These are phyloP conservation scores for Magallana nippona DNA, from an alignment of 2,888 invertebrate species.

Conservation along the genomic window DNA sequence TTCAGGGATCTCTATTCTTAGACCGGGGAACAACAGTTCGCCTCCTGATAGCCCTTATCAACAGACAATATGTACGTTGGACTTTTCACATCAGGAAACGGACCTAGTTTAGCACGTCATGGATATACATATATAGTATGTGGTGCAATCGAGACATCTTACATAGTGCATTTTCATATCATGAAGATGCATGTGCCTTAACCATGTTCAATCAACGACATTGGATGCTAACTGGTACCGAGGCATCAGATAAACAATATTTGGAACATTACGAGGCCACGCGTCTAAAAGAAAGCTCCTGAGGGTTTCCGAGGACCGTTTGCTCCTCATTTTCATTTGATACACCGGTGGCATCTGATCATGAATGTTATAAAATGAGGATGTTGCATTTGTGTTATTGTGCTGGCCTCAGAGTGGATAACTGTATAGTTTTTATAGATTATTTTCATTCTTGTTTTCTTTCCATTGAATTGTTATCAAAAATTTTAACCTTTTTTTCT, in stretches of 20 bases:
- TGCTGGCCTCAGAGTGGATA: too few species aligned
- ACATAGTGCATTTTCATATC: not conserved
- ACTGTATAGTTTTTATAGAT: too few species aligned
- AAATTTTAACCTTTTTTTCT: too few species aligned
- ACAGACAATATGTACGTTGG: constrained; percentile 53
- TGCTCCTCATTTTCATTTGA: not conserved
- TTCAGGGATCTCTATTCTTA: constrained; percentile 72
- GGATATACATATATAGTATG: not conserved
- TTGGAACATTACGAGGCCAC: not conserved
- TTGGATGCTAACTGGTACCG: not conserved
- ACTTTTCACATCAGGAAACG: constrained; percentile 57
- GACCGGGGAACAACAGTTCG: constrained; percentile 48
- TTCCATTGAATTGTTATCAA: too few species aligned
- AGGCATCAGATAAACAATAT: not conserved
- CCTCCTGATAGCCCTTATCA: constrained; percentile 67
- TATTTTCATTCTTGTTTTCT: too few species aligned
- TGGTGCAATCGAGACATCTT: not conserved
- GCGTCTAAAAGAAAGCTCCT: not conserved
- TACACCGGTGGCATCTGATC: constrained; percentile 5
- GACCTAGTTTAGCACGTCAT: constrained; percentile 53
- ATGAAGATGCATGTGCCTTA: constrained; percentile 24
- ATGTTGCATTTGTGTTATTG: too few species aligned
- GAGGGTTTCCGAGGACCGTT: not conserved
- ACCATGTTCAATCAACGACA: constrained; percentile 15
- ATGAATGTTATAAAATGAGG: not conserved